Base-by-base conservation (phyloP, 2,797 vertebrate species). In the Cygnus olor region DNA sequence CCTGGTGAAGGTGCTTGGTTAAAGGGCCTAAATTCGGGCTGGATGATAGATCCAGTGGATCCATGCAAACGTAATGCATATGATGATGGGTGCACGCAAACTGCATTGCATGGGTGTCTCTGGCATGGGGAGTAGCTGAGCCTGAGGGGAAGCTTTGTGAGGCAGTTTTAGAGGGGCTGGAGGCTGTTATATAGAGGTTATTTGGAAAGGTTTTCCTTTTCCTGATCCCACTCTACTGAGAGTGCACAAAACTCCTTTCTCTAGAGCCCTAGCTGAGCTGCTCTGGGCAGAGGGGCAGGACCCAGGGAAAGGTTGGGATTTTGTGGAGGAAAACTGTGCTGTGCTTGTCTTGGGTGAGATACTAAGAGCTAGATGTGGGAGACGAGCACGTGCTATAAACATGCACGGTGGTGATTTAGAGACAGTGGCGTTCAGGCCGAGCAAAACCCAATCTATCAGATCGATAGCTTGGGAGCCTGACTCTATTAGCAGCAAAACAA, bases 391-490 rank as follows among this genome's bases (percentile, higher is more conserved):
- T 82, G 89, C 87, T 85, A 77, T 51, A 44, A 80, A 63, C 84
- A 40, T 8, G n/a, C 80, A 53, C 42, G 83, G 93, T 21, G 34
- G 80, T 91, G 92, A 90, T 96, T 93, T 93, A 84, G 83, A 92
- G 72, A 42, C 58, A 85, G 93, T 11, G 1, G 80, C 30, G 64
- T 68, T 47, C 15, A 19, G 80, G 82, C 85, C 0, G 1, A 68
- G 91, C 80, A 83, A 85, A 95, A 79, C 58, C 71, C 68, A 69
- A 5, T 93, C 94, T 93, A 87, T 90, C 86, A 95, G 89, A 94
- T 3, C 74, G 92, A 96, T 95, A 69, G 38, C 89, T 91, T 20
- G 21, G 34, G 27, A 93, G 42, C 81, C 93, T 91, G 61, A 57
- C 91, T 96, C 83, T 60, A 18, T 94, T 90, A 94, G 90, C 6